Base-by-base conservation (phyloP, 2,888 invertebrate species). In the Chrysotoxum bicinctum region DNA sequence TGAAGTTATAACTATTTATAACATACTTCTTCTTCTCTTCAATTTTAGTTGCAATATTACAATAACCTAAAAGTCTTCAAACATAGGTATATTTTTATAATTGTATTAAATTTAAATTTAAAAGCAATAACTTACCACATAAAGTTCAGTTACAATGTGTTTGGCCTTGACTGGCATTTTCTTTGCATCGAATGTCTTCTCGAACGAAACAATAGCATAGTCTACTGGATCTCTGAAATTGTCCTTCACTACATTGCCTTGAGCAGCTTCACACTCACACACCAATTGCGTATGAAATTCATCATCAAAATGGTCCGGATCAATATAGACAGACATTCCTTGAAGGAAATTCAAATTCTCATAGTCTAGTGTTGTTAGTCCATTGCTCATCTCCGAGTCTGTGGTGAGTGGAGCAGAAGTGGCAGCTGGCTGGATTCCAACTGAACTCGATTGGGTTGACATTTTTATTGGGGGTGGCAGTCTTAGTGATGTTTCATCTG, bases 171-270 rank as follows among this genome's bases (percentile, higher is more conserved):
- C 88, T 0, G 90, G 90, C 52, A 91, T 74, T 23, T 58, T 60
- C 0, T 87, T 40, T 1, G 79, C 72, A 58, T 91, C 88, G 0
- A 90, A 81, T 1, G 89, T 87, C 62, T 88, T 88, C 74, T 92
- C 91, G 32, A 91, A 90, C 2, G 95, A 95, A 0, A 95, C 94
- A 32, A 96, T 92, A 0, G 93, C 94, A 90, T 94, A 96, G 90
- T 96, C 95, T 2, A 95, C 93, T 1, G 94, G 90, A 60, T 93
- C 94, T 19, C 90, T 90, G 64, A 92, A 93, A n/a, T 89, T 90
- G 21, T 89, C 89, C 0, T 92, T 89, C 0, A 94, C 93, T 2
- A 94, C 88, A 88, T 91, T 91, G 32, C 95, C 96, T 37, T 93
- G 93, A 21, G 93, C 91, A n/a, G 91, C 91, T 88, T 93, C 93